These are phyloP conservation scores for Novumbra hubbsi DNA, from an alignment of 2,797 vertebrate species.

Conservation along the genomic window DNA sequence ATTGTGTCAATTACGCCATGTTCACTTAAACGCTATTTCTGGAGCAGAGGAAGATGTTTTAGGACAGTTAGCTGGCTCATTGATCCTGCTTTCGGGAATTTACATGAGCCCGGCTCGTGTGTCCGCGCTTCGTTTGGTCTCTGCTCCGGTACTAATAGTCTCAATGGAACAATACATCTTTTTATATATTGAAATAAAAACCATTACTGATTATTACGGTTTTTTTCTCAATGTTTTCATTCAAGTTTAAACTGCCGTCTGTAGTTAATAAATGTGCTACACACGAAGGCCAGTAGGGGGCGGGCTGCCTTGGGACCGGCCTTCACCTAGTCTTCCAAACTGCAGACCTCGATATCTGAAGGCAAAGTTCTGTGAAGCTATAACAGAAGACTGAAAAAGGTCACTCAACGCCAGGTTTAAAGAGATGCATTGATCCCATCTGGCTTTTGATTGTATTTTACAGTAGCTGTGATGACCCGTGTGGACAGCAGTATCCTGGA, in stretches of 20 bases:
- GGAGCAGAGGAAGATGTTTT: background rate
- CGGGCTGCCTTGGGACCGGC: background rate
- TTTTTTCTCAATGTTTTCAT: background rate
- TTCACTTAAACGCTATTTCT: background rate
- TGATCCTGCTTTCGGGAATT: background rate
- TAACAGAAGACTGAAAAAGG: too few species aligned
- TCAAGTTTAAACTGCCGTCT: background rate
- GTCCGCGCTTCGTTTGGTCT: conserved; percentile 55
- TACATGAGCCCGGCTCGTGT: too few species aligned
- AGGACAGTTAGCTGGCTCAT: background rate
- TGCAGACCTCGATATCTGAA: too few species aligned
- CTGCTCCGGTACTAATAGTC: too few species aligned
- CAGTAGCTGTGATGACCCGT: too few species aligned
- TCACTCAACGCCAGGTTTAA: too few species aligned
- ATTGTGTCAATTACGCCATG: conserved; percentile 51
- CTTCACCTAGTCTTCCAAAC: too few species aligned
- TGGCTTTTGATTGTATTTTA: too few species aligned
- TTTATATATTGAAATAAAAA: conserved; percentile 77
- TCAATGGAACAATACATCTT: conserved; percentile 66
- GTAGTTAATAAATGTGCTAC: background rate
- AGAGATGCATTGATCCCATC: too few species aligned
- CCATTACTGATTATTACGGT: conserved; percentile 67
- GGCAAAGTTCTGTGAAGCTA: too few species aligned
- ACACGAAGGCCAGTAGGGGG: background rate
- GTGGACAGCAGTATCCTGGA: too few species aligned